Conservation (phyloP, 53 echinoderm and acorn worm genomes). For the Crossaster papposus region DNA sequence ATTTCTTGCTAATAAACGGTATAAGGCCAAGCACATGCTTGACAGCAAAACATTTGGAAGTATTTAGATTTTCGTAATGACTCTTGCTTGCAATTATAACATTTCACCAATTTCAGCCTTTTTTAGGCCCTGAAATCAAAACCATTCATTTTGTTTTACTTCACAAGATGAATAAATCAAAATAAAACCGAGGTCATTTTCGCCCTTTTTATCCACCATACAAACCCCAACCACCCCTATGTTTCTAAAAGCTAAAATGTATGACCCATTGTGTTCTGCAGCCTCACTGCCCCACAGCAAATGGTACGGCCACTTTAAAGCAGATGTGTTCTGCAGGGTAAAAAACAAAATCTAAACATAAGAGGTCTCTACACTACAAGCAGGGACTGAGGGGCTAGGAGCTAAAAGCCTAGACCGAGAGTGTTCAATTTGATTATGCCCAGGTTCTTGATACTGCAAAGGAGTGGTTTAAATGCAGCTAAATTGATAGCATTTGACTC, state of each 20-base stretch:
- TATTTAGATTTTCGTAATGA: too few species aligned
- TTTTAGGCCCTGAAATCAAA: too few species aligned
- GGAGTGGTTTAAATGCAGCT: conserved; percentile 40
- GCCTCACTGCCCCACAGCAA: neutral
- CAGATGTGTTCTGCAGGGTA: neutral
- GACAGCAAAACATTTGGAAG: too few species aligned
- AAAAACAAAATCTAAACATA: neutral
- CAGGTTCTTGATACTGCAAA: conserved; percentile 13
- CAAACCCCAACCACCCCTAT: neutral
- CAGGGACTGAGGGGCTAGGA: neutral
- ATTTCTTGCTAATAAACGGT: too few species aligned
- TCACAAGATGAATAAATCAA: too few species aligned
- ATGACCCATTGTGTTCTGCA: neutral
- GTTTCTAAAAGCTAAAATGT: neutral
- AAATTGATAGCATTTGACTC: conserved; percentile 60
- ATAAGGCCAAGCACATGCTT: too few species aligned
- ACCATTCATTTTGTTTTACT: too few species aligned
- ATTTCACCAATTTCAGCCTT: too few species aligned
- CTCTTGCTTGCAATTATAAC: too few species aligned
- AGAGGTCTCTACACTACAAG: neutral
- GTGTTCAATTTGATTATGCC: conserved; percentile 57
- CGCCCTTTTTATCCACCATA: neutral
- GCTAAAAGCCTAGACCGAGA: conserved; percentile 44
- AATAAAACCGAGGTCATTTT: too few species aligned
- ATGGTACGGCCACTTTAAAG: neutral